These are phyloP conservation scores for Pseudocheirus occidentalis DNA, from an alignment of 2,797 vertebrate species.

Conservation along the genomic window DNA sequence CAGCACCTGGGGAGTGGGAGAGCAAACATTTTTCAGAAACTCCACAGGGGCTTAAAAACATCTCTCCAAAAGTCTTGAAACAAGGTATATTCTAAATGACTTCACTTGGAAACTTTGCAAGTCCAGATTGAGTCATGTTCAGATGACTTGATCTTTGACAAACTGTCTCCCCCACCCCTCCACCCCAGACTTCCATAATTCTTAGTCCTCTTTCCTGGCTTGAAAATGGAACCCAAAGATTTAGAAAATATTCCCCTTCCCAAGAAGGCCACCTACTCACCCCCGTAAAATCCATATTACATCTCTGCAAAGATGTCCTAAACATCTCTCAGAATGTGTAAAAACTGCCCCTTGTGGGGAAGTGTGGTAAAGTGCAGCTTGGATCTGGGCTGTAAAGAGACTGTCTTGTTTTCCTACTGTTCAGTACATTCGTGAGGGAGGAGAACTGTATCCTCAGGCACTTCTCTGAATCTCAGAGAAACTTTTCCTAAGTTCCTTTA, in stretches of 20 bases:
- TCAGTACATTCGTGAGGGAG: not conserved
- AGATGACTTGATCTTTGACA: not conserved
- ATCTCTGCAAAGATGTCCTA: not conserved
- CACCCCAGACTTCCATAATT: too few species aligned
- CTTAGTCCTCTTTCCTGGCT: not conserved
- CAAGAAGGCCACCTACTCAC: not conserved
- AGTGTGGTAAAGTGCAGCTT: constrained; percentile 15
- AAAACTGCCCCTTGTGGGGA: not conserved
- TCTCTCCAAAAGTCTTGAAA: not conserved
- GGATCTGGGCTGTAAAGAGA: constrained; percentile 4
- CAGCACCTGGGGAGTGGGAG: not conserved
- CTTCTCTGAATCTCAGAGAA: constrained; percentile 12
- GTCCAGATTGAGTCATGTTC: not conserved
- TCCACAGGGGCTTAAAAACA: not conserved
- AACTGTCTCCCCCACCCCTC: not conserved
- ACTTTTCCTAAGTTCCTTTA: not conserved
- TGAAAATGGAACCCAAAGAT: not conserved
- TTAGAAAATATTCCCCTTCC: not conserved
- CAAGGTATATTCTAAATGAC: not conserved
- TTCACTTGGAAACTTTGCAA: not conserved
- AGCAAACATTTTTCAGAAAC: not conserved
- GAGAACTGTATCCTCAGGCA: not conserved
- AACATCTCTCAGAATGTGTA: not conserved
- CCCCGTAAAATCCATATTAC: not conserved
- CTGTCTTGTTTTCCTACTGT: not conserved